phyloP scores from a whole-genome alignment of 2,113 vertebrate species.

The Calidris pugnax region DNA sequence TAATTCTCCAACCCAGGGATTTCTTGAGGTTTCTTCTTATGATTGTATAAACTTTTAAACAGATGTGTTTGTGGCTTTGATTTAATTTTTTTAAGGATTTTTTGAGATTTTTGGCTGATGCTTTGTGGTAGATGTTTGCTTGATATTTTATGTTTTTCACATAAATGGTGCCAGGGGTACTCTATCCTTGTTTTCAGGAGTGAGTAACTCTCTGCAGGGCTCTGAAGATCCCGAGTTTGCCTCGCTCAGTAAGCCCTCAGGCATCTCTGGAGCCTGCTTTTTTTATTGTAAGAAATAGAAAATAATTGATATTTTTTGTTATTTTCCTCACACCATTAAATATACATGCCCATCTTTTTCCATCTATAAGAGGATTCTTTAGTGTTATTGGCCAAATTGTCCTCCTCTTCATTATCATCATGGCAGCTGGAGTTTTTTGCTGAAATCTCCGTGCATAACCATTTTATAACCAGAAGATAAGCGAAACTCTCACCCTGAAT shows the following conservation, averaged over 20 bases:
- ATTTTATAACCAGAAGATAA: not conserved
- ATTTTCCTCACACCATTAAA: not conserved
- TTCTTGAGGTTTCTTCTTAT: not conserved
- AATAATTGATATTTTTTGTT: not conserved
- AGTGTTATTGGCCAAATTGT: not conserved
- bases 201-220: fast-evolving
- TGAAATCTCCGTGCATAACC: not conserved
- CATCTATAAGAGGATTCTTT: not conserved
- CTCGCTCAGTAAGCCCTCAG: not conserved
- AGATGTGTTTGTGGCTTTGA: not conserved
- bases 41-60: not conserved
- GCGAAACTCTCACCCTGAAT: not conserved
- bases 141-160: not conserved
- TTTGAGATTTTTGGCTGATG: not conserved
- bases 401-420: not conserved
- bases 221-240: not conserved
- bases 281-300: not conserved
- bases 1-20: not conserved
- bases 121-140: not conserved
- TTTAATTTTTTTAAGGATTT: not conserved
- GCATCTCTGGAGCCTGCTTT: not conserved
- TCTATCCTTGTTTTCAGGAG: not conserved
- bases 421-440: not conserved
- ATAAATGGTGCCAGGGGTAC: not conserved
- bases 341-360: not conserved